These are phyloP conservation scores for Laterallus jamaicensis DNA, from an alignment of 2,113 vertebrate species.

Conservation along the genomic window DNA sequence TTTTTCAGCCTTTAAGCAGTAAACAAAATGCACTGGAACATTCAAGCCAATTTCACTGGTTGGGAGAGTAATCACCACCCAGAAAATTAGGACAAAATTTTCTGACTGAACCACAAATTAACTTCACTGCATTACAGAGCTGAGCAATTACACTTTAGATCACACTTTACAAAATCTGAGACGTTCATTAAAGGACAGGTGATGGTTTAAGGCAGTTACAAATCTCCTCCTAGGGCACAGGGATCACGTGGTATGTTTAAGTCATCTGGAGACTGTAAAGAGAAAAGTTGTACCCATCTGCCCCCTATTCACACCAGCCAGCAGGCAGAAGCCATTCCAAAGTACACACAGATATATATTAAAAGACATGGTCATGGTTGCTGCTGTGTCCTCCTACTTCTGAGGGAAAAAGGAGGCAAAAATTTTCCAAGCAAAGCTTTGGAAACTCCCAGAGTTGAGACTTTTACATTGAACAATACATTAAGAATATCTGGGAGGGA, in stretches of 20 bases:
- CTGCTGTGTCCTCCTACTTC: conserved; percentile 50
- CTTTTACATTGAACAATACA: conserved; percentile 58
- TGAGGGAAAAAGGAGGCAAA: conserved; percentile 53
- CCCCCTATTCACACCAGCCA: conserved; percentile 57
- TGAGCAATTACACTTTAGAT: conserved; percentile 21
- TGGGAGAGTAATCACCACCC: conserved; percentile 31
- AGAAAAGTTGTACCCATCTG: conserved; percentile 36
- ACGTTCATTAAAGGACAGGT: not conserved
- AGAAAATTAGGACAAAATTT: conserved; percentile 57
- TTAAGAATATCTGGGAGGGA: conserved; percentile 66
- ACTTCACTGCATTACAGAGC: conserved; percentile 9
- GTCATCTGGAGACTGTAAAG: conserved; percentile 40
- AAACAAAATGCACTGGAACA: conserved; percentile 43
- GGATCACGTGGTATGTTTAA: conserved; percentile 36
- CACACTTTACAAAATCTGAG: conserved; percentile 17
- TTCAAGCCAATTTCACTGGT: conserved; percentile 45
- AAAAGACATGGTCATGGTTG: conserved; percentile 50
- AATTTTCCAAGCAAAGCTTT: conserved; percentile 40
- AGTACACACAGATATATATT: conserved; percentile 37
- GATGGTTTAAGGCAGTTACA: conserved; percentile 34
- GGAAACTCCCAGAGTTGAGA: conserved; percentile 59
- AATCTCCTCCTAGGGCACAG: conserved; percentile 26
- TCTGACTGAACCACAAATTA: conserved; percentile 51
- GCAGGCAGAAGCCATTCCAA: conserved; percentile 54
- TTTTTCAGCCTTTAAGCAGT: conserved; percentile 45